Percentiles rank a stretch among this genome's conserved stretches.
These are phyloP conservation scores for Malurus alboscapulatus DNA, from an alignment of 2,113 vertebrate genomes.

Conservation along the genomic window DNA sequence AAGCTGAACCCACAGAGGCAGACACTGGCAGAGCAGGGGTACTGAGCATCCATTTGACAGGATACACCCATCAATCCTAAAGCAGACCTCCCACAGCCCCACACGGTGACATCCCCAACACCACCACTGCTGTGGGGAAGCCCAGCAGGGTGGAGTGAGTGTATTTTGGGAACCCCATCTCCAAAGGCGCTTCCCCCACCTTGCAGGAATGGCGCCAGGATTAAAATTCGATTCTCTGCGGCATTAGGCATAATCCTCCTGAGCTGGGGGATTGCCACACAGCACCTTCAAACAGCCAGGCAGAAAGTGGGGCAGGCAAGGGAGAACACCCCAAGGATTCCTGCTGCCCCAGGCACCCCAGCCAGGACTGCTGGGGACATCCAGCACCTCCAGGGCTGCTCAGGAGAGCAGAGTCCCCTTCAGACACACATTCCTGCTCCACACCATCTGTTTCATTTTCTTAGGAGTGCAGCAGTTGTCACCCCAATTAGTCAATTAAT, in stretches of 20 bases:
- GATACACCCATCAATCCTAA: background rate
- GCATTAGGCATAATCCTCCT: constrained; percentile 48
- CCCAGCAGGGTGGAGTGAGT: rapidly evolving
- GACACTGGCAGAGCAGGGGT: background rate
- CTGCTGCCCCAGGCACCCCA: background rate
- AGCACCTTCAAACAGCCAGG: background rate
- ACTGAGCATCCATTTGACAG: background rate
- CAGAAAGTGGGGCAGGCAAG: constrained; percentile 31
- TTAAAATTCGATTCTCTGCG: constrained; percentile 27
- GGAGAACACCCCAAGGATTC: background rate
- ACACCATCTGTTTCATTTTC: constrained; percentile 19
- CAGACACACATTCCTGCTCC: background rate
- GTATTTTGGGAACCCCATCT: background rate
- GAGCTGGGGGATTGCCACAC: constrained; percentile 5
- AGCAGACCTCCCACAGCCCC: background rate
- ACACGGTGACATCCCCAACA: rapidly evolving
- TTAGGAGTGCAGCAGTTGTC: background rate
- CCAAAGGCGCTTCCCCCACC: background rate
- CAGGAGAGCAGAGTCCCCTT: background rate
- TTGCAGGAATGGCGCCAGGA: background rate
- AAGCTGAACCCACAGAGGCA: background rate
- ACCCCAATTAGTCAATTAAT: constrained; percentile 50
- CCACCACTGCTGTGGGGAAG: rapidly evolving
- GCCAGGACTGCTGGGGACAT: background rate
- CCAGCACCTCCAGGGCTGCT: background rate